These are phyloP conservation scores for Tricholauxania praeusta DNA, from an alignment of 2,888 invertebrate genomes.

Conservation along the genomic window DNA sequence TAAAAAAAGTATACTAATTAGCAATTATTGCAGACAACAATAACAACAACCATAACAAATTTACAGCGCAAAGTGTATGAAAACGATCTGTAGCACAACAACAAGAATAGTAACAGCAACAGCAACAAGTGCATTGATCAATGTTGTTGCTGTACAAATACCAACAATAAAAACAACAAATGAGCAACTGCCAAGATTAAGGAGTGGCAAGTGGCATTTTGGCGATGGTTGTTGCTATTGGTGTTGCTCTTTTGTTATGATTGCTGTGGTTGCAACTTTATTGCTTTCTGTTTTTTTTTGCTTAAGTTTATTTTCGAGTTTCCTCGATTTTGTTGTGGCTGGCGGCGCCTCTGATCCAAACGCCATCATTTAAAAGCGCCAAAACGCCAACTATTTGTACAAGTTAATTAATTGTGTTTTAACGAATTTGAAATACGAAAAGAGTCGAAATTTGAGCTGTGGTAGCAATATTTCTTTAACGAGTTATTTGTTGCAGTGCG, in stretches of 20 bases:
- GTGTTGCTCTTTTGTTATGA: not conserved
- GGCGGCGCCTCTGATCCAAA: not conserved
- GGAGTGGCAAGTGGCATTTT: conserved; percentile 45
- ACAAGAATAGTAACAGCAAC: not conserved
- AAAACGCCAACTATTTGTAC: conserved; percentile 22
- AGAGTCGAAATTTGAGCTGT: not conserved
- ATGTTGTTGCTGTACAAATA: not conserved
- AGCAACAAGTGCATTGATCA: conserved; percentile 29
- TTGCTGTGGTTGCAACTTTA: conserved; percentile 1
- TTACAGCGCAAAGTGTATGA: conserved; percentile 4
- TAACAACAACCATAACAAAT: conserved; percentile 22
- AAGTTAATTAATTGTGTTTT: conserved; percentile 17
- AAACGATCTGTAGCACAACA: not conserved
- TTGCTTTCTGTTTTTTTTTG: not conserved
- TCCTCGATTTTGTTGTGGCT: conserved; percentile 4
- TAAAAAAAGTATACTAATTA: conserved; percentile 38
- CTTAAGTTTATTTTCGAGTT: not conserved
- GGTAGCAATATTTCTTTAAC: too few species aligned
- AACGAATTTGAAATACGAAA: not conserved
- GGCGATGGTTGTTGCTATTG: conserved; percentile 11
- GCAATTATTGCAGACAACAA: conserved; percentile 39
- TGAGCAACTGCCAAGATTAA: conserved; percentile 30
- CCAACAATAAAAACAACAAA: conserved; percentile 27
- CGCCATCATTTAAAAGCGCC: conserved; percentile 19
- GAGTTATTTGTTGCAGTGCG: too few species aligned